Conservation (phyloP, 2,113 vertebrate genomes). For the Plotosus lineatus region DNA sequence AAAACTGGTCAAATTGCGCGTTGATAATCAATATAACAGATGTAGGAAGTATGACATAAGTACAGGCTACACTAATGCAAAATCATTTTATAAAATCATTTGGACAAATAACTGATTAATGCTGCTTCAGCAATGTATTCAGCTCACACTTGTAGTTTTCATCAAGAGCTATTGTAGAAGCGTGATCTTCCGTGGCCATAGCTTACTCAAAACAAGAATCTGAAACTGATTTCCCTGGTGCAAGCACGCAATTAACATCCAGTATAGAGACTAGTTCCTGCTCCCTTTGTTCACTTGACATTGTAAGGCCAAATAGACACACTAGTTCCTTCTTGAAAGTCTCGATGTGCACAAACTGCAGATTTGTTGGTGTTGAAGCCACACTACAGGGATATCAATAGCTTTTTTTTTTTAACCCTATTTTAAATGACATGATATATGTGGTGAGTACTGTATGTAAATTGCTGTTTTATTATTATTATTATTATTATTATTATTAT, state of each 20-base stretch:
- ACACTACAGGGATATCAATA: background rate
- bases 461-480: background rate
- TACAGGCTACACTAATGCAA: background rate
- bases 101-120: background rate
- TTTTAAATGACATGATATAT: background rate
- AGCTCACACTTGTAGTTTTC: background rate
- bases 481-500: no score
- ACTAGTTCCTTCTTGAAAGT: background rate
- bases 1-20: background rate
- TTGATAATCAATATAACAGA: background rate
- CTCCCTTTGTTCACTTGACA: background rate
- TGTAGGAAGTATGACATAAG: background rate
- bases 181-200: background rate
- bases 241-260: background rate
- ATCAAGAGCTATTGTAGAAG: background rate
- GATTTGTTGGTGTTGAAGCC: background rate
- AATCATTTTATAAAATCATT: background rate
- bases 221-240: background rate
- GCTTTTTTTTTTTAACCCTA: background rate
- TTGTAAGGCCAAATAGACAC: background rate
- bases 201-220: background rate
- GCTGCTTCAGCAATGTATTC: background rate
- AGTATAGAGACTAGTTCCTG: background rate
- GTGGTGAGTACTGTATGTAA: background rate
- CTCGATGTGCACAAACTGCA: background rate